phyloP scores from a whole-genome alignment of 1,140 invertebrate species.

The Polypedilum pembai region DNA sequence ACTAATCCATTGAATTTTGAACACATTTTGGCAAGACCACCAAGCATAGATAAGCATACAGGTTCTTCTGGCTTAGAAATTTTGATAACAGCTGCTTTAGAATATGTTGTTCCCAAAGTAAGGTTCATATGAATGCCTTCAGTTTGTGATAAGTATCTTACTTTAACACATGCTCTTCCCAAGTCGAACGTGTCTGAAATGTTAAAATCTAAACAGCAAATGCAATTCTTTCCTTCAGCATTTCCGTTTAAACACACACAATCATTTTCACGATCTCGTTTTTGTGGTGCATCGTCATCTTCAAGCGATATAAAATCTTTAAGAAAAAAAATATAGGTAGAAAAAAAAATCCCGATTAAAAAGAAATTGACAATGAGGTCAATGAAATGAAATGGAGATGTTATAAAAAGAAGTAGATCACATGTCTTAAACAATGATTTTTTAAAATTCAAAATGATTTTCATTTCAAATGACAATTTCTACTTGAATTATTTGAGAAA shows the following conservation, averaged over 20 bases:
- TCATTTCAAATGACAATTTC: conserved; percentile 13
- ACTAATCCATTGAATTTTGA: conserved; percentile 19
- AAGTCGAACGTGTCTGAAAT: not conserved
- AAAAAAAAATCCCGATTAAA: not conserved
- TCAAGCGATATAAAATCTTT: conserved; percentile 1
- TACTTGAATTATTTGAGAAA: not conserved
- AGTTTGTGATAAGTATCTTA: not conserved
- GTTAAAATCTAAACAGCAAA: conserved; percentile 18
- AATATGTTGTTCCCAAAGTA: not conserved
- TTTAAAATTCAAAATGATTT: not conserved
- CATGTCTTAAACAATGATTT: not conserved
- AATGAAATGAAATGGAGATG: not conserved
- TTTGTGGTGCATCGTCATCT: conserved; percentile 20
- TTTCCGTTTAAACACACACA: conserved; percentile 3
- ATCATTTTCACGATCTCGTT: not conserved
- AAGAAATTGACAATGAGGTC: conserved; percentile 19
- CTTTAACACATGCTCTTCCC: conserved; percentile 8
- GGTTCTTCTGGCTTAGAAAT: not conserved
- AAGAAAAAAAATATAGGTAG: not conserved
- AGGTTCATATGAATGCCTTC: not conserved
- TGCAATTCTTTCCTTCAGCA: not conserved
- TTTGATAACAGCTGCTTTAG: not conserved
- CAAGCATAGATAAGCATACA: not conserved
- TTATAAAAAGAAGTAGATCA: not conserved
- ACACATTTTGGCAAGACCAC: conserved; percentile 21